phyloP scores from a whole-genome alignment of 2,888 invertebrate species.

The Melieria crassipennis region DNA sequence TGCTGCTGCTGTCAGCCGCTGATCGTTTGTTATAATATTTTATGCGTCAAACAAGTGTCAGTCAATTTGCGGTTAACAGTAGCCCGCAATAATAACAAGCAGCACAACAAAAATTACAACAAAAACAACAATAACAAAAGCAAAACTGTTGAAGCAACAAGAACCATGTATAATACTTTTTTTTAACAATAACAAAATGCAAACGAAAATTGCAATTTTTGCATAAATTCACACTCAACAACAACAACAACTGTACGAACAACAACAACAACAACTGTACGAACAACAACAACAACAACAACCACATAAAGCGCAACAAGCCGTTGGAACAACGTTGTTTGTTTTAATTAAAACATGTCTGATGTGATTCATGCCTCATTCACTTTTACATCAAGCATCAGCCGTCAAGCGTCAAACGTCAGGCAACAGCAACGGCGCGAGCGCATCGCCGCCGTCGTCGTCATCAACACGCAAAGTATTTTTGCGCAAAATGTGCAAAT shows the following conservation, averaged over 20 bases:
- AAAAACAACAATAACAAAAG: background rate
- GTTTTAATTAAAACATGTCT: constrained; percentile 37
- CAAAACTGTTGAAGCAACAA: no score
- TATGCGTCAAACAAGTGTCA: constrained; percentile 8
- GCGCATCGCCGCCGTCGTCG: background rate
- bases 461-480: constrained; percentile 27
- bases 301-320: constrained; percentile 19
- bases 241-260: no score
- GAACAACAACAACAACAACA: background rate
- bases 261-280: background rate
- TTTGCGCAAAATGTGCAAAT: constrained; percentile 26
- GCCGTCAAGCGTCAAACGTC: constrained; percentile 30
- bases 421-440: constrained; percentile 6
- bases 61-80: constrained; percentile 6
- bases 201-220: constrained; percentile 18
- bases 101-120: background rate
- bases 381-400: constrained; percentile 36
- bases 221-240: constrained; percentile 24
- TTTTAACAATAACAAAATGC: background rate
- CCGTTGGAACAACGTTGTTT: constrained; percentile 29
- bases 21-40: constrained; percentile 5
- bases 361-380: constrained; percentile 37
- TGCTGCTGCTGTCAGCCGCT: background rate
- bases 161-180: background rate
- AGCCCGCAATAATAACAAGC: background rate